Evolutionary conservation across 2,888 invertebrate genomes (phyloP).

Genomic region (Drosophila gaucha): DNA sequence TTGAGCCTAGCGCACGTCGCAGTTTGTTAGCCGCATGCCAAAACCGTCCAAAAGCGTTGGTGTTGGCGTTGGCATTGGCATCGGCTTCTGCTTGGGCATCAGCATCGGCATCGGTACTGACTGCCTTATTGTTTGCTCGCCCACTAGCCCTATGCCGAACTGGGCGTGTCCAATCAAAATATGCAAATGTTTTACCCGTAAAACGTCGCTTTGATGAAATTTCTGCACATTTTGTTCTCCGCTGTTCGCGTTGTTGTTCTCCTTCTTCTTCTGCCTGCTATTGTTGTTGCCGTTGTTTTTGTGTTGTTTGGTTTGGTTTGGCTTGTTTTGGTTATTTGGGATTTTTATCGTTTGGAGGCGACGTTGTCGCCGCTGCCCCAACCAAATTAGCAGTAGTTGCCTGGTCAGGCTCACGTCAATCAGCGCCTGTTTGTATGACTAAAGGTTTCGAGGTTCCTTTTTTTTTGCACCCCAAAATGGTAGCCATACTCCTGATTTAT

Average conservation of each 20-base stretch:
- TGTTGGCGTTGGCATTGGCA: constrained; percentile 4
- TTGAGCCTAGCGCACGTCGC: constrained; percentile 60
- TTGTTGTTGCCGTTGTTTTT: constrained; percentile 12
- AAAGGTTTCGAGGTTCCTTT: neutral
- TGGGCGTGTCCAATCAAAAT: constrained; percentile 78
- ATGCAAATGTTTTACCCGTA: constrained; percentile 77
- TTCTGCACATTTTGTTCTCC: constrained; percentile 68
- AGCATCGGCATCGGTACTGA: constrained; percentile 27
- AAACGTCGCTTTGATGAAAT: constrained; percentile 77
- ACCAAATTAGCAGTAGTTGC: constrained; percentile 74
- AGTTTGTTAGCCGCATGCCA: constrained; percentile 66
- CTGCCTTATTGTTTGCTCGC: constrained; percentile 69
- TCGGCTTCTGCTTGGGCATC: constrained; percentile 5
- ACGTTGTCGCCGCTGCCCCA: constrained; percentile 15
- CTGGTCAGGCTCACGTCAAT: constrained; percentile 61
- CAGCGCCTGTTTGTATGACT: constrained; percentile 32
- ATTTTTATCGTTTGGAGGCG: constrained; percentile 43
- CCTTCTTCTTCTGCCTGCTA: constrained; percentile 30
- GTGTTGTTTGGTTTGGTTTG: constrained; percentile 56
- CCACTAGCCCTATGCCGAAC: constrained; percentile 52
- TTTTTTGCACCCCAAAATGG: neutral
- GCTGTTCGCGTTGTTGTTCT: constrained; percentile 20
- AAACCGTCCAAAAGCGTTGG: constrained; percentile 30
- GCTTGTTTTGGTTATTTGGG: constrained; percentile 51
- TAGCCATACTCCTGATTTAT: constrained; percentile 59